A percentile compares a stretch with the other conserved stretches of the same genome.
Evolutionary conservation across 2,888 invertebrate genomes (phyloP).

Genomic region (Cataglyphis livida): DNA sequence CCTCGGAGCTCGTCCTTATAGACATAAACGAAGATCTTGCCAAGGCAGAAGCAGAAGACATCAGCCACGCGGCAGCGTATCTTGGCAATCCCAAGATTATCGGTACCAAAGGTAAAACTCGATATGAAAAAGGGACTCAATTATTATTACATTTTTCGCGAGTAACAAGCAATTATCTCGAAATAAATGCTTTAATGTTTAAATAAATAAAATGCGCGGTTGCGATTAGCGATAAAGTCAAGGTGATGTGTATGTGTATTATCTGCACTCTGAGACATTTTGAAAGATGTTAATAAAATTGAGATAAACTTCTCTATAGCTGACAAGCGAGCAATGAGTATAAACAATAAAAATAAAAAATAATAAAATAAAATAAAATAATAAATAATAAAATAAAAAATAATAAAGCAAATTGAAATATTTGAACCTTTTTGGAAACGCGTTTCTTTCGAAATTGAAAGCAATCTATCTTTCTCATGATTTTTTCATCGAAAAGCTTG

Average conservation of each 20-base stretch:
- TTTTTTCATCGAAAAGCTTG: neutral
- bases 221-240: neutral
- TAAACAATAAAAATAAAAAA: neutral
- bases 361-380: neutral
- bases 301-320: neutral
- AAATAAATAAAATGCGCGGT: conserved; percentile 32
- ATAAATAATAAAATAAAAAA: neutral
- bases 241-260: conserved; percentile 8
- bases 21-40: conserved; percentile 88
- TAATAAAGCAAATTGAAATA: neutral
- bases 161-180: conserved; percentile 43
- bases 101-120: conserved; percentile 80
- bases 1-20: conserved; percentile 88
- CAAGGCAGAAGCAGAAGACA: conserved; percentile 89
- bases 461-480: neutral
- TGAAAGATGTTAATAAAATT: conserved; percentile 28
- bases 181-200: conserved; percentile 28
- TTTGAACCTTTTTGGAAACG: neutral
- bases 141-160: conserved; percentile 18
- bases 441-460: neutral
- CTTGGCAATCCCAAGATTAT: conserved; percentile 87
- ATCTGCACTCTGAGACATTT: neutral
- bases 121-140: neutral
- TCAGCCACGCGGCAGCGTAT: conserved; percentile 89
- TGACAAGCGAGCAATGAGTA: neutral